A percentile compares a stretch with the other conserved stretches of the same genome.
Evolutionary conservation across 2,888 invertebrate species (phyloP).

Genomic region (Noctuana brunneofusca): DNA sequence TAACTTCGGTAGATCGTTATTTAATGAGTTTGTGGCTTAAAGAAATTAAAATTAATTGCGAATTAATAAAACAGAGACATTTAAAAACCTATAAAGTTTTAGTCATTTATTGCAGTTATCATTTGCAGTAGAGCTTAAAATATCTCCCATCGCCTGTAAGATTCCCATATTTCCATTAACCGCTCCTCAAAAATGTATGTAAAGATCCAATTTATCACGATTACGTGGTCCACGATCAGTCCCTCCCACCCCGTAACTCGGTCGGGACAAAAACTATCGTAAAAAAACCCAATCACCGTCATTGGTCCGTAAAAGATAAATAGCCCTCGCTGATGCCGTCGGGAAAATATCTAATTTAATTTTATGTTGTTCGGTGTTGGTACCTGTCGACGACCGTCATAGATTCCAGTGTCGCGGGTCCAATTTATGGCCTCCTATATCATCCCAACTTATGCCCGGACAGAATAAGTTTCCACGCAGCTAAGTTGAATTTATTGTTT

Average conservation of each 20-base stretch:
- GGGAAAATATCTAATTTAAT: constrained; percentile 65
- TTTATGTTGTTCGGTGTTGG: constrained; percentile 54
- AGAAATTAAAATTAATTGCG: too few species aligned
- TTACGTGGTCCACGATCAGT: constrained; percentile 6
- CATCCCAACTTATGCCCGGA: constrained; percentile 61
- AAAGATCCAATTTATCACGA: constrained; percentile 32
- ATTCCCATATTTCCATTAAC: neutral
- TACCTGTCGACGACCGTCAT: constrained; percentile 67
- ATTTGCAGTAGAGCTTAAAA: too few species aligned
- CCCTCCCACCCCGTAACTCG: constrained; percentile 31
- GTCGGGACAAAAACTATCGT: constrained; percentile 32
- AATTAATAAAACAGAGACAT: too few species aligned
- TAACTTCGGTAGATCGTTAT: neutral
- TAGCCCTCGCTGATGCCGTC: constrained; percentile 50
- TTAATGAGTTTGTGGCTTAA: too few species aligned
- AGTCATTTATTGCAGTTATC: too few species aligned
- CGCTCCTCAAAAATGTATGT: constrained; percentile 13
- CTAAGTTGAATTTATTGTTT: constrained; percentile 66
- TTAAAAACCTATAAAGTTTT: too few species aligned
- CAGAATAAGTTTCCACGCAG: constrained; percentile 60
- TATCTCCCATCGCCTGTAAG: too few species aligned
- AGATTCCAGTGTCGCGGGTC: constrained; percentile 62
- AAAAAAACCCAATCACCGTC: constrained; percentile 48
- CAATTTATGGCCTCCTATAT: constrained; percentile 71
- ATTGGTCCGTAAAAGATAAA: constrained; percentile 57